Percentiles rank a stretch among this genome's conserved stretches.
phyloP scores from a whole-genome alignment of 2,797 vertebrate genomes.

The Loris lydekkerianus region DNA sequence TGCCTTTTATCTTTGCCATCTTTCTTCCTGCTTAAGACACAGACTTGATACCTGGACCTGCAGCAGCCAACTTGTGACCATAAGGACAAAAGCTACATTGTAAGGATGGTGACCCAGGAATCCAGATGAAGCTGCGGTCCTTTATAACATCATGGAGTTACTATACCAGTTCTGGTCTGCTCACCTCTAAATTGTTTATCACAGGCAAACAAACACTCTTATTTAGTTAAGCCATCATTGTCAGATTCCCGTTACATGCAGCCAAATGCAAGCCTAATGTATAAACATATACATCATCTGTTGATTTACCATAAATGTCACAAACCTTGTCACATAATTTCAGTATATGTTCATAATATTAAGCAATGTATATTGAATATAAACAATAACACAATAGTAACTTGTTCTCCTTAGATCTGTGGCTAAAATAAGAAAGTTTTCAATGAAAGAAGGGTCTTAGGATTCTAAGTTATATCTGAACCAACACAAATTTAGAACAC shows the following conservation, averaged over 20 bases:
- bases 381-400: background rate
- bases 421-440: constrained; percentile 23
- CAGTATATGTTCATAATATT: background rate
- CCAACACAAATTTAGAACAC: background rate
- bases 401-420: background rate
- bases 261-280: background rate
- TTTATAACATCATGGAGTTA: background rate
- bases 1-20: background rate
- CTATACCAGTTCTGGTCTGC: background rate
- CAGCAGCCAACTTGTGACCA: background rate
- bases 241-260: background rate
- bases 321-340: background rate
- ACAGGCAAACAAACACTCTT: background rate
- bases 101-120: background rate
- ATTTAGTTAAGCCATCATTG: background rate
- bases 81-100: background rate
- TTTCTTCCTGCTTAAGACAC: background rate
- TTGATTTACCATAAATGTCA: background rate
- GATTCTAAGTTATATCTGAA: background rate
- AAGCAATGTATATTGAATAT: background rate
- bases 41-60: background rate
- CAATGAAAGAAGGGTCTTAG: constrained; percentile 14
- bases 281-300: background rate
- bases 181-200: background rate
- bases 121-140: background rate